Evolutionary conservation across 2,113 vertebrate species (phyloP), one percentile per base, ranked within the genome.

Genomic region (Amphilophus citrinellus): DNA sequence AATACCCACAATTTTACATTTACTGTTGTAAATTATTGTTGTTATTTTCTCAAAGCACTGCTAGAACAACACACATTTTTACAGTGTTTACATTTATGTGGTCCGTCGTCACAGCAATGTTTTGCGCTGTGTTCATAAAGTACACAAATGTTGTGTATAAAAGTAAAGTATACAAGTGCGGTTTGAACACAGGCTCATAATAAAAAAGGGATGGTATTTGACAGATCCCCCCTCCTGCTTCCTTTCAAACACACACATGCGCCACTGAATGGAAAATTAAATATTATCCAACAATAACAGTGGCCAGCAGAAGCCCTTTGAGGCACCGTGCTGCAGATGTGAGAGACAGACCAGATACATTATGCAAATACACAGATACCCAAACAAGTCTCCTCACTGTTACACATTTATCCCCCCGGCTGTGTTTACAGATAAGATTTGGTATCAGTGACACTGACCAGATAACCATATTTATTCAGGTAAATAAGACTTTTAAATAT

Each of bases 221-320:
- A 10, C 39, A 73, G 24, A 73, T 61, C n/a, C 37, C 39, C 6
- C 58, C 62, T 66, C 39, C 20, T 65, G 61, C 32, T 37, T 80
- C 20, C 7, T n/a, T 56, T 73, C 68, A 76, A 84, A 86, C 37
- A 77, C 60, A 58, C 32, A 42, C 39, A 56, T 10, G 2, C 61
- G 59, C 53, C 75, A 61, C 20, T 66, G 61, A 83, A 82, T 73
- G 88, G 89, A 93, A 92, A 92, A 91, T 93, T 89, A 95, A 94
- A 93, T 82, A 93, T 94, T 87, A 84, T 85, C 85, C 89, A 90
- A 85, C 66, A 87, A 77, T 76, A 91, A 91, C 80, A 85, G 77
- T 39, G 57, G 37, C 30, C 82, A 87, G 80, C 56, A 81, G 85
- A 56, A 82, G 61, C 39, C 35, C 66, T 66, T 35, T 84, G 66